These are phyloP conservation scores for Kryptolebias marmoratus DNA, from an alignment of 2,113 vertebrate genomes.

Conservation along the genomic window DNA sequence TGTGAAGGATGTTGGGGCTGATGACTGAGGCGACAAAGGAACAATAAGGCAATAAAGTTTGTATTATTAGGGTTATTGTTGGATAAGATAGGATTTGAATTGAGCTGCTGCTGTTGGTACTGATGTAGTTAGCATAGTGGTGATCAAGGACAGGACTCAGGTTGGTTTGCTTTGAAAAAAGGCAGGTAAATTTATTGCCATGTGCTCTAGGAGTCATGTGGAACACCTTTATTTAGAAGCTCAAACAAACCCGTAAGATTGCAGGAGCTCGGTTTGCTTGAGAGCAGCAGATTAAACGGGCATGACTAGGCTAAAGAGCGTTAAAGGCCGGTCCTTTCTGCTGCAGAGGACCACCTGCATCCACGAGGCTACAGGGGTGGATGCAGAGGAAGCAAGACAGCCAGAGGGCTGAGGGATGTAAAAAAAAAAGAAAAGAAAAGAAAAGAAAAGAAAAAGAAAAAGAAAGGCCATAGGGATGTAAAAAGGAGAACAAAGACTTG, in stretches of 20 bases:
- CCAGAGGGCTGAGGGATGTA: slow-evolving; percentile 14
- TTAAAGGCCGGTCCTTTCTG: slow-evolving; percentile 62
- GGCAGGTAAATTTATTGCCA: slow-evolving; percentile 10
- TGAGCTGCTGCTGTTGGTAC: neutral
- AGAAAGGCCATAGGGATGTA: slow-evolving; percentile 23
- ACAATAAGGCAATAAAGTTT: slow-evolving; percentile 23
- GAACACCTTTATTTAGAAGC: slow-evolving; percentile 26
- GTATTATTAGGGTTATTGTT: slow-evolving; percentile 8
- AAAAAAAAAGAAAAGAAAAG: slow-evolving; percentile 66
- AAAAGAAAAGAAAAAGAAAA: slow-evolving; percentile 58
- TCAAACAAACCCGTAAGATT: slow-evolving; percentile 30
- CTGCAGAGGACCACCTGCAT: slow-evolving; percentile 51
- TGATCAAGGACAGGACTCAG: slow-evolving; percentile 12
- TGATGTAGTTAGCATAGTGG: neutral
- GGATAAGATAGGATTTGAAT: slow-evolving; percentile 3
- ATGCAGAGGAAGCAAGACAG: slow-evolving; percentile 40
- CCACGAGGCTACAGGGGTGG: slow-evolving; percentile 62
- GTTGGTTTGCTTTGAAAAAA: neutral
- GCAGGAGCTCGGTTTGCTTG: slow-evolving; percentile 36
- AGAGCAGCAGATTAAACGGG: slow-evolving; percentile 30
- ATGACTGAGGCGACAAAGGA: neutral
- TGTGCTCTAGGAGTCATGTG: slow-evolving; percentile 13
- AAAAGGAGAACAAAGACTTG: slow-evolving; percentile 70
- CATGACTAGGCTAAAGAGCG: slow-evolving; percentile 46
- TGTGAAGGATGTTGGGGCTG: slow-evolving; percentile 25